Evolutionary conservation across 2,888 invertebrate species (phyloP).

Genomic region (Cepaea hortensis): DNA sequence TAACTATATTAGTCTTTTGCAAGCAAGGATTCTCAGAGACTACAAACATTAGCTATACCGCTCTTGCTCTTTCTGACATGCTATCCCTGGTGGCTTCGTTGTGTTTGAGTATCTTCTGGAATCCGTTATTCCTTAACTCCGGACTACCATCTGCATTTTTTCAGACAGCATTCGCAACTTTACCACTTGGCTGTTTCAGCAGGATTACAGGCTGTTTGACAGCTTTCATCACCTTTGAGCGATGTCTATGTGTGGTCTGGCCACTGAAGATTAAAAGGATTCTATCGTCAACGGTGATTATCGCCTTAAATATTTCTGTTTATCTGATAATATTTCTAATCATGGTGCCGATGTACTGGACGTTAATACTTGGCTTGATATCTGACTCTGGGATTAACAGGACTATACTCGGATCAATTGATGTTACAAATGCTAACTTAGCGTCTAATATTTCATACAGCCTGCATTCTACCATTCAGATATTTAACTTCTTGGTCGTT

Average conservation of each 20-base stretch:
- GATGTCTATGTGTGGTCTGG: constrained; percentile 30
- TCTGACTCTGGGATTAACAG: not conserved
- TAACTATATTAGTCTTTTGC: constrained; percentile 32
- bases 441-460: not conserved
- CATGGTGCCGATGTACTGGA: constrained; percentile 8
- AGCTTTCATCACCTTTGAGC: constrained; percentile 28
- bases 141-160: not conserved
- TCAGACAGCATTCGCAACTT: not conserved
- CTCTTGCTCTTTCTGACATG: constrained; percentile 14
- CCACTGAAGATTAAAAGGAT: constrained; percentile 20
- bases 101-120: constrained; percentile 9
- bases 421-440: too few relatives aligned
- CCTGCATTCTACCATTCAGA: not conserved
- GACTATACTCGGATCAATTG: not conserved
- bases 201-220: constrained; percentile 18
- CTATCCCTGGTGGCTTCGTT: not conserved
- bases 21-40: constrained; percentile 32
- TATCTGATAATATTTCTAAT: not conserved
- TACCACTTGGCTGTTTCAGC: constrained; percentile 32
- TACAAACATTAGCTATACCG: constrained; percentile 21
- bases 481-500: not conserved
- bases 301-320: not conserved
- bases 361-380: not conserved
- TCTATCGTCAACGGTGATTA: constrained; percentile 3
- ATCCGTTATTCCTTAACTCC: not conserved